Base-by-base conservation (phyloP, 2,888 invertebrate species). In the Tipula confusa region DNA sequence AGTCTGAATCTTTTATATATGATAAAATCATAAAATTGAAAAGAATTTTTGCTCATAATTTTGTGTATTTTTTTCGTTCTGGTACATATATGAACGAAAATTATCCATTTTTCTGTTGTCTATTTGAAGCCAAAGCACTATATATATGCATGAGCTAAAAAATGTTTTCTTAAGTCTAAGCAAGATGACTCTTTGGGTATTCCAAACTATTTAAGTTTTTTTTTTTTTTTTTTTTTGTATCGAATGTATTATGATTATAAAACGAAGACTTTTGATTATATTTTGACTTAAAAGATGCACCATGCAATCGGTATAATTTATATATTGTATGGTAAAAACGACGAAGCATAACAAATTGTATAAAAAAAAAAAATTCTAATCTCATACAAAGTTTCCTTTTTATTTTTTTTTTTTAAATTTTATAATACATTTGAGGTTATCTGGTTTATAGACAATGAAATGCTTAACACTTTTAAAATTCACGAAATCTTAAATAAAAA, bases 11-110 rank as follows among this genome's bases (percentile, higher is more conserved):
- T 64, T 24, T 24, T 64, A 64, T 64, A 24, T 64, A 64, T 64
- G 64, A 64, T 64, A 64, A 64, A 64, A 64, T 64, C 64, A 64
- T 64, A 64, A 64, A 64, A 64, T 64, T 64, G 64, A 64, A 64
- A 24, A 64, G 64, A 64, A 64, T 64, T 24, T 64, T 64, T 64
- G 64, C 24, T 64, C 64, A 64, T 64, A 64, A 64, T 64, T 64
- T 64, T n/a, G n/a, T n/a, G n/a, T n/a, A n/a, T n/a, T 64, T 64
- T 64, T n/a, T 43, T 36, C 36, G 36, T 6, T 33, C 33, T 43
- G 64, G 24, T 64, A 64, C 64, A 38, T n/a, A 64, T 64, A 64
- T 64, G 64, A 24, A 64, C 18, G 9, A 64, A 64, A 24, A 24
- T 24, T 9, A 64, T 24, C 64, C 18, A 1, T 18, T 64, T 64